A percentile compares a stretch with the other conserved stretches of the same genome.
phyloP scores from a whole-genome alignment of 2,888 invertebrate species.

The Perizoma affinitatum region DNA sequence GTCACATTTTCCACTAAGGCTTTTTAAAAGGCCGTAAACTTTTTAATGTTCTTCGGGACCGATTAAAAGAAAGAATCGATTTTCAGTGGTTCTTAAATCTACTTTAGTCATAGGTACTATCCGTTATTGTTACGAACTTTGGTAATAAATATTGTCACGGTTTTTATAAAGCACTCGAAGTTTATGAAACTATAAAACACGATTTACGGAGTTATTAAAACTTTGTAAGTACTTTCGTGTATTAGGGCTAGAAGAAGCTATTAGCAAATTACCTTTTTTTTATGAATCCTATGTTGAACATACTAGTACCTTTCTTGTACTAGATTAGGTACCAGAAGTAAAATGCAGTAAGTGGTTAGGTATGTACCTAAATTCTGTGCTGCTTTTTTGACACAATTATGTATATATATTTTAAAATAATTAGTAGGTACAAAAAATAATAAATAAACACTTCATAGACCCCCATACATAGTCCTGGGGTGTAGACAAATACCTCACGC shows the following conservation, averaged over 20 bases:
- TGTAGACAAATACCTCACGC: too few relatives aligned
- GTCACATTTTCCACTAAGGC: not conserved
- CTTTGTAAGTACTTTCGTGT: constrained; percentile 2
- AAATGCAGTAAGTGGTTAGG: too few relatives aligned
- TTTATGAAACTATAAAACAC: constrained; percentile 11
- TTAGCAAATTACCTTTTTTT: too few relatives aligned
- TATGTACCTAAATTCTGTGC: too few relatives aligned
- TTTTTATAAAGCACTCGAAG: constrained; percentile 11
- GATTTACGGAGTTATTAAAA: constrained; percentile 15
- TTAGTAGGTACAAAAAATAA: too few relatives aligned
- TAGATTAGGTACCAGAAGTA: too few relatives aligned
- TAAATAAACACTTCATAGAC: too few relatives aligned
- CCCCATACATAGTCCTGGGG: too few relatives aligned
- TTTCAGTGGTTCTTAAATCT: constrained; percentile 4
- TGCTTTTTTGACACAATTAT: too few relatives aligned
- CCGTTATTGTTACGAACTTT: constrained; percentile 6
- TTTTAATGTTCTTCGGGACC: constrained; percentile 8
- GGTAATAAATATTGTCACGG: constrained; percentile 17
- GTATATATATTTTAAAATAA: too few relatives aligned
- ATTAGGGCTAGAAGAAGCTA: not conserved
- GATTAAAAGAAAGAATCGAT: constrained; percentile 12
- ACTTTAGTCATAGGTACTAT: not conserved
- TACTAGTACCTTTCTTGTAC: too few relatives aligned
- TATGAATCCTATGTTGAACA: too few relatives aligned
- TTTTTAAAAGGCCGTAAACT: not conserved